Conservation (phyloP, 2,888 invertebrate genomes). For the Rhimphoctona megacephalus region DNA sequence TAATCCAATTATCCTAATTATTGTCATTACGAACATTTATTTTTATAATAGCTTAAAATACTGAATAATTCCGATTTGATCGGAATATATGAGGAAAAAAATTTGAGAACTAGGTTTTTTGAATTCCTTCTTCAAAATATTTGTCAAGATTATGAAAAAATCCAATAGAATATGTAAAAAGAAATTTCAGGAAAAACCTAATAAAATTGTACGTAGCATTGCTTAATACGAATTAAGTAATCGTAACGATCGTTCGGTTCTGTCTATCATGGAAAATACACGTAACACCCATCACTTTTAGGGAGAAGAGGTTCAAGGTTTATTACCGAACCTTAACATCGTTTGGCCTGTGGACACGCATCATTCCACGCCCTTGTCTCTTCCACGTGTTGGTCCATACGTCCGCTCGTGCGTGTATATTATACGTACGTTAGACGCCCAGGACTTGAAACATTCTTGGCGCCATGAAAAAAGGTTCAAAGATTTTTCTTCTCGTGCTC, state of each 20-base stretch:
- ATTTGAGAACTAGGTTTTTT: background rate
- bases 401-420: conserved; percentile 33
- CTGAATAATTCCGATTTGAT: no score
- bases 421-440: conserved; percentile 15
- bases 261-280: conserved; percentile 5
- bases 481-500: conserved; percentile 31
- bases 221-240: background rate
- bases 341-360: conserved; percentile 24
- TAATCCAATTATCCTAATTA: background rate
- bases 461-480: conserved; percentile 58
- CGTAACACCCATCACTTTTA: background rate
- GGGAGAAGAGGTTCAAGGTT: conserved; percentile 25
- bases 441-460: conserved; percentile 46
- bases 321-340: conserved; percentile 20
- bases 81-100: no score
- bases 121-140: background rate
- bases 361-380: conserved; percentile 40
- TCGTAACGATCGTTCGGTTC: background rate
- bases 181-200: background rate
- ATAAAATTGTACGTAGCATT: background rate
- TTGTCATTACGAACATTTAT: background rate
- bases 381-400: conserved; percentile 7
- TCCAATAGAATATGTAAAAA: background rate
- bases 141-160: background rate
- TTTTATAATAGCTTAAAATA: background rate